Base-by-base conservation (phyloP, 2,888 invertebrate genomes). In the Blastobasis adustella region DNA sequence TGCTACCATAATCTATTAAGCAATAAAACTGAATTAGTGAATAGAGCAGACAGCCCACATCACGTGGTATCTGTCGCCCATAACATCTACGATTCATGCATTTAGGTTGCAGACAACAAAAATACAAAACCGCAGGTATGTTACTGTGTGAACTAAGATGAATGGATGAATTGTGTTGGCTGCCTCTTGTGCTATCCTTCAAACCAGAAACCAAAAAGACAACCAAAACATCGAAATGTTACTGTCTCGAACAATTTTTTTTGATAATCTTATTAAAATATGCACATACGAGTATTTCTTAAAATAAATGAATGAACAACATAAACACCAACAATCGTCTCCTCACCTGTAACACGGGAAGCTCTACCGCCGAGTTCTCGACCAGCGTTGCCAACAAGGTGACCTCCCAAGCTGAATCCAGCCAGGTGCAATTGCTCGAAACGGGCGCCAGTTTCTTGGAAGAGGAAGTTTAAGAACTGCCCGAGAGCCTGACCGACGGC, bases 391-490 rank as follows among this genome's bases (percentile, higher is more conserved):
- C 80, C 81, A 4, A 72, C 83, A 0, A 84, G 53, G 49, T 88
- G 87, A 39, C 79, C 74, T 1, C 88, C 87, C 47, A 87, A 68
- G 58, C 83, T 83, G 63, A 82, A 80, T 5, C 87, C 87, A 3
- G 84, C 62, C 5, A 87, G 50, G 53, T 86, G 86, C 57, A 84
- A 67, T 47, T 65, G 57, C 23, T 59, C 55, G 37, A 64, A 59
- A 0, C 61, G 53, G 0, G 73, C 66, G 0, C 79, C 77, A 44
- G 73, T 69, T 0, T 57, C 61, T 2, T 44, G 10, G 51, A 65
- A 61, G 0, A 79, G 52, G 62, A 76, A 80, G 10, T 60, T 57
- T 38, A 87, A 47, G 59, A 85, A 82, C 44, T 65, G 61, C n/a
- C 82, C 86, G 0, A 84, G 59, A 3, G 70, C 73, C 10, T 67